Evolutionary conservation across 1,140 invertebrate species (phyloP), one percentile per base, ranked within the genome.

Genomic region (Halictus rubicundus): DNA sequence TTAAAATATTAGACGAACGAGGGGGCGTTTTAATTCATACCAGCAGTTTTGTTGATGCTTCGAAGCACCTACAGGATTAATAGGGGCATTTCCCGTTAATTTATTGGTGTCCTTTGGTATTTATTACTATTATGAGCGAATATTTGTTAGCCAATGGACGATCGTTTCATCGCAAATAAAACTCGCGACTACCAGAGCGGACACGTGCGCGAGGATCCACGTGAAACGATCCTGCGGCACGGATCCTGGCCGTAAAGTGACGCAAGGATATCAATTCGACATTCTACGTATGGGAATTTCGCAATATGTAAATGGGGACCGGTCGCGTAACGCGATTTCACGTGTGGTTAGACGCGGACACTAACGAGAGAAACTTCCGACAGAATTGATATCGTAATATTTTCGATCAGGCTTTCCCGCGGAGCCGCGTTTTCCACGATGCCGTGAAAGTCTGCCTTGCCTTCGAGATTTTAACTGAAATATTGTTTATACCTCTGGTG

Each of bases 221-320:
- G 39, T 46, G 16, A 57, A 66, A 66, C 37, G 52, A 65, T 46
- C 64, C n/a, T 1, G n/a, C 39, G n/a, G 16, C 63, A 8, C 10
- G 32, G 19, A 60, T 27, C 59, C 37, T 7, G 25, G 5, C 21
- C 21, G n/a, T 12, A 37, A 46, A 46, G 39, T 76, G 74, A 69
- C 54, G 64, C 32, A 76, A 76, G 54, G 14, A 68, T 65, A 57
- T 75, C 46, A 65, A 66, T 57, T 68, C 63, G 63, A 42, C 39
- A 8, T 39, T 46, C 39, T 46, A n/a, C n/a, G 19, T 1, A 39
- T 16, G n/a, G n/a, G 2, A 9, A 68, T 76, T 60, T 76, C 74
- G 74, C 54, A 76, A 76, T 57, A 69, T 76, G 74, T 59, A 76
- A 76, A 68, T 69, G 23, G 19, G 52, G 25, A 23, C 27, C 64